Conservation (phyloP, 2,113 vertebrate species). For the Vulpes lagopus region DNA sequence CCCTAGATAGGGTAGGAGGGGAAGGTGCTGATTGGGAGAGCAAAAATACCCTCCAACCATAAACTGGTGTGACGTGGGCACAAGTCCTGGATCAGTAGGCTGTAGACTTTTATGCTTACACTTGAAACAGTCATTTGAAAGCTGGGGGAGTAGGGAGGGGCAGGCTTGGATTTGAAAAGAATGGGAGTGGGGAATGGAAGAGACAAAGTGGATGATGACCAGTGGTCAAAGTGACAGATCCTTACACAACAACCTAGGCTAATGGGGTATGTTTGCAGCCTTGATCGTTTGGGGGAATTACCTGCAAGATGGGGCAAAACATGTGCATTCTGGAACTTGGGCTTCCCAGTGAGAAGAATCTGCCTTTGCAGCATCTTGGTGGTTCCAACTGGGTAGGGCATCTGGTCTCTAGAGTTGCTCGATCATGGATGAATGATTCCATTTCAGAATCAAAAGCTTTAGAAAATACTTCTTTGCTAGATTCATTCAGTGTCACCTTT, state of each 20-base stretch:
- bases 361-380: background rate
- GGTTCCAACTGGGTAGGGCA: background rate
- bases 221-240: background rate
- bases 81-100: background rate
- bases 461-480: background rate
- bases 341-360: background rate
- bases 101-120: background rate
- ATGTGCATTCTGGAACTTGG: background rate
- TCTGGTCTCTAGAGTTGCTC: background rate
- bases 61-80: background rate
- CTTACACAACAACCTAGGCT: background rate
- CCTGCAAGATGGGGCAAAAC: background rate
- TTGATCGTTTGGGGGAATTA: background rate
- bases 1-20: background rate
- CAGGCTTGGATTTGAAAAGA: background rate
- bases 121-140: background rate
- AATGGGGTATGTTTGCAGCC: background rate
- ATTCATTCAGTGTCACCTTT: background rate
- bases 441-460: background rate
- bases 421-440: background rate
- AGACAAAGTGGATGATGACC: background rate
- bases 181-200: background rate
- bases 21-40: background rate
- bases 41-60: background rate
- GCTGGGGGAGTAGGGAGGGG: background rate